Evolutionary conservation across 2,113 vertebrate genomes (phyloP).

Genomic region (Gallinago paraguaiae): DNA sequence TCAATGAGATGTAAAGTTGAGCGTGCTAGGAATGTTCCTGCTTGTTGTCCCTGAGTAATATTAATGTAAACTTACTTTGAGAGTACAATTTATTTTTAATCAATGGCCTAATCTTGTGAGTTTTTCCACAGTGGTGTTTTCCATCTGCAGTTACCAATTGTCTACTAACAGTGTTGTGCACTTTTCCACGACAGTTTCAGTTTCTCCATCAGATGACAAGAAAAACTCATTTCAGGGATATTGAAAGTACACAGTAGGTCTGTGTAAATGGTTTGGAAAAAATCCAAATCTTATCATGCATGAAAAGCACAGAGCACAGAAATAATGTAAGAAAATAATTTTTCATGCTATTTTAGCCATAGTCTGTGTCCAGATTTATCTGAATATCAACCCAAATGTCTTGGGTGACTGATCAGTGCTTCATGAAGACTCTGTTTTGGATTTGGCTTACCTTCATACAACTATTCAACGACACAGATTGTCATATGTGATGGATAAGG

Average conservation of each 20-base stretch:
- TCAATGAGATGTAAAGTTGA: background rate
- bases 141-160: background rate
- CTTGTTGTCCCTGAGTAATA: background rate
- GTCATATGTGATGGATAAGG: background rate
- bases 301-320: slow-evolving; percentile 40
- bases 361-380: background rate
- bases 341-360: slow-evolving; percentile 14
- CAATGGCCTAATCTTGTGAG: background rate
- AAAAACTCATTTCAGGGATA: slow-evolving; percentile 38
- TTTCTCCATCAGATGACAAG: background rate
- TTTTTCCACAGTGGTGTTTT: background rate
- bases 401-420: slow-evolving; percentile 12
- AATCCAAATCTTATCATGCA: slow-evolving; percentile 50
- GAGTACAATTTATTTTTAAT: background rate
- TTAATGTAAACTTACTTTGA: background rate
- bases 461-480: background rate
- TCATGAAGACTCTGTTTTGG: background rate
- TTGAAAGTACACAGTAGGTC: slow-evolving; percentile 47
- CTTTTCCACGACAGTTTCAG: background rate
- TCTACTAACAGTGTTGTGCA: background rate
- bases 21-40: background rate
- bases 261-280: slow-evolving; percentile 67
- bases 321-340: slow-evolving; percentile 32
- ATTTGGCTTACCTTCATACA: background rate
- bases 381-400: slow-evolving; percentile 21